A percentile compares a stretch with the other conserved stretches of the same genome.
phyloP scores from a whole-genome alignment of 2,888 invertebrate genomes.

The Hirtodrosophila alboralis region DNA sequence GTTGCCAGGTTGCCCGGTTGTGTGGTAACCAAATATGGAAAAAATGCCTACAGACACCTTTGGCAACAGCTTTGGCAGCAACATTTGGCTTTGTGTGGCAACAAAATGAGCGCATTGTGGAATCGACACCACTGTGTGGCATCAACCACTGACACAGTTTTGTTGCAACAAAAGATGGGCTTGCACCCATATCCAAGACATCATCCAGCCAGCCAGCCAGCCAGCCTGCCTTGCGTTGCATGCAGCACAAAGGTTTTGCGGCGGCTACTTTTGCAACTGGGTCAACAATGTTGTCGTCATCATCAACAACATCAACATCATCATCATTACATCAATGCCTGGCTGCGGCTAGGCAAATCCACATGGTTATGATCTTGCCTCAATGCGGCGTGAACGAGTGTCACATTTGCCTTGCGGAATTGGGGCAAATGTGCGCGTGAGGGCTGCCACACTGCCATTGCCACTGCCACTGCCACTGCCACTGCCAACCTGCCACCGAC shows the following conservation, averaged over 20 bases:
- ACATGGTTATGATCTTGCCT: slow-evolving; percentile 7
- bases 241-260: slow-evolving; percentile 56
- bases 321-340: slow-evolving; percentile 62
- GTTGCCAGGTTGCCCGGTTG: slow-evolving; percentile 20
- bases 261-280: slow-evolving; percentile 63
- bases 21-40: slow-evolving; percentile 72
- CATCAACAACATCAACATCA: slow-evolving; percentile 21
- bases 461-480: slow-evolving; percentile 22
- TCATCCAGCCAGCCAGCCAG: too few relatives aligned
- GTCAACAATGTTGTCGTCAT: slow-evolving; percentile 46
- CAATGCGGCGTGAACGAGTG: slow-evolving; percentile 52
- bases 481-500: slow-evolving; percentile 13
- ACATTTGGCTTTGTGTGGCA: slow-evolving; percentile 50
- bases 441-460: slow-evolving; percentile 44
- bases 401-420: slow-evolving; percentile 72
- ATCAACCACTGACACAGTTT: slow-evolving; percentile 57
- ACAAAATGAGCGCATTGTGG: slow-evolving; percentile 41
- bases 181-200: too few relatives aligned
- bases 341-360: slow-evolving; percentile 40
- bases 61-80: slow-evolving; percentile 40
- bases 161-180: slow-evolving; percentile 57
- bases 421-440: slow-evolving; percentile 72
- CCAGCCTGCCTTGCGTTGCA: slow-evolving; percentile 49
- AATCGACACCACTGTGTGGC: slow-evolving; percentile 39
- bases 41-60: slow-evolving; percentile 57